A percentile compares a stretch with the other conserved stretches of the same genome.
Conservation (phyloP, 2,888 invertebrate species). For the Crioceris asparagi region DNA sequence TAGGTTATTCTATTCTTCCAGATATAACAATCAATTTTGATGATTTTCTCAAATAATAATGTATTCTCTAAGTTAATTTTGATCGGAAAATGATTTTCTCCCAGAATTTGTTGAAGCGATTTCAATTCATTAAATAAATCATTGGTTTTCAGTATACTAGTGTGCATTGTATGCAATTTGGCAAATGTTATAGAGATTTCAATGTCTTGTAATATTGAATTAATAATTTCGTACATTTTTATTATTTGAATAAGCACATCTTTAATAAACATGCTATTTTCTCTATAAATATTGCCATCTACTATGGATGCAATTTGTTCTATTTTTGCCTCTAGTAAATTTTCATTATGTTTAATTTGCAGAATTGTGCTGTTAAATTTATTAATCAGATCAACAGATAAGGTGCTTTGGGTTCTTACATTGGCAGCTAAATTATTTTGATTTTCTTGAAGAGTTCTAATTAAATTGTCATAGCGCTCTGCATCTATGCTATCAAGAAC, state of each 20-base stretch:
- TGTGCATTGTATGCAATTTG: background rate
- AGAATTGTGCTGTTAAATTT: background rate
- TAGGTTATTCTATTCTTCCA: background rate
- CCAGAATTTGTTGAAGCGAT: background rate
- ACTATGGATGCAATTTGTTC: background rate
- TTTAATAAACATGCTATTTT: background rate
- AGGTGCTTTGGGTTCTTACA: background rate
- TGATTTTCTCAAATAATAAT: background rate
- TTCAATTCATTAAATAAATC: background rate
- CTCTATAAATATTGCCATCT: background rate
- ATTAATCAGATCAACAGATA: background rate
- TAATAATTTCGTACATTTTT: constrained; percentile 2
- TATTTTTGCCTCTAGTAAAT: background rate
- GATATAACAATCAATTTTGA: background rate
- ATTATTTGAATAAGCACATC: background rate
- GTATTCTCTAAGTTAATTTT: background rate
- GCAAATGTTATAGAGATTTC: constrained; percentile 1
- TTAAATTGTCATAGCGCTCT: background rate
- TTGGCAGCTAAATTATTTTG: background rate
- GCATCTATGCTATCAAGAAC: background rate
- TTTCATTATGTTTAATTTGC: background rate
- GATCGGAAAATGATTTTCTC: background rate
- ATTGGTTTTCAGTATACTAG: background rate
- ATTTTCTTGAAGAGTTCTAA: background rate
- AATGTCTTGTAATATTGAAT: constrained; percentile 2